Evolutionary conservation across 2,113 vertebrate genomes (phyloP), one percentile per base, ranked within the genome.

Genomic region (Capricornis sumatraensis): DNA sequence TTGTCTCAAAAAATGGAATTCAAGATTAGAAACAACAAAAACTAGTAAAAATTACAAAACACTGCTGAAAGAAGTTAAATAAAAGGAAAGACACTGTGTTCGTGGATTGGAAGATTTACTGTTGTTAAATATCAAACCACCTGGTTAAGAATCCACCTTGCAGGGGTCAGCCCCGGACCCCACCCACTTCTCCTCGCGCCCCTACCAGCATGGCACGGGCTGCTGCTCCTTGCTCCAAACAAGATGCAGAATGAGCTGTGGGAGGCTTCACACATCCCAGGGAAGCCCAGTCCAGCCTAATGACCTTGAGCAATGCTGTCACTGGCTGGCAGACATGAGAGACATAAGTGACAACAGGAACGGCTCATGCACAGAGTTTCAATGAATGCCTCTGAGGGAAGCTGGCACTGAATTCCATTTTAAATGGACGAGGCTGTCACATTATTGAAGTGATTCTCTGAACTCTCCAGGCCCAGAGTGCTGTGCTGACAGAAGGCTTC

Each of bases 311-410:
- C 40, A 76, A 43, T 43, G 36, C 71, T 15, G 71, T 76, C 36
- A 43, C 71, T 27, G 97, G 97, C 98, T 43, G 97, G 97, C 98
- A 99, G 99, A 99, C 98, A 99, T 96, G 98, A 98, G 98, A 98
- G 97, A 98, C 98, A 98, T 99, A 98, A 98, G 98, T 96, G 98
- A 98, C 98, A 97, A 98, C 97, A 98, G 97, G 97, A 98, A 98
- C 19, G 97, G 96, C 96, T 95, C 23, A 21, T 96, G 95, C 89
- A 89, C 9, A 1, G 98, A 99, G 98, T 99, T 98, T 98, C 98
- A 98, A 98, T 98, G 90, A 98, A 67, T 5, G 89, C 95, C 98
- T 98, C 97, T 30, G 79, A 98, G 97, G 94, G 93, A 98, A 98
- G 89, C 8, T 55, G 94, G 89, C 83, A 91, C 84, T 97, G 97